Conservation (phyloP, 1,140 invertebrate species). For the Drosophila saltans region DNA sequence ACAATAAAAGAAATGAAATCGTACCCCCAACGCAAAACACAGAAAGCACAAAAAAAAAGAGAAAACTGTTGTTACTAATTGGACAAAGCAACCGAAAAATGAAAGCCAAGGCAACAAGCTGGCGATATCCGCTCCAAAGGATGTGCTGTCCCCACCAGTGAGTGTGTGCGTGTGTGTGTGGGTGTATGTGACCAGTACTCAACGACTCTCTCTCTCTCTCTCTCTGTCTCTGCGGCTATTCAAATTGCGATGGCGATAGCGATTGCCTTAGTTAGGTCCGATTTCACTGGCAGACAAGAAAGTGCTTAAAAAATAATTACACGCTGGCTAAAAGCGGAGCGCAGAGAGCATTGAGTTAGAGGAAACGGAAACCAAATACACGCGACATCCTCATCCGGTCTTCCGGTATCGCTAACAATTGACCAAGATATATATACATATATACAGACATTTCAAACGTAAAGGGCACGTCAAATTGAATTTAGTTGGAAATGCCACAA, state of each 20-base stretch:
- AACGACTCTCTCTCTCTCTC: slow-evolving; percentile 9
- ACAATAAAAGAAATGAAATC: slow-evolving; percentile 82
- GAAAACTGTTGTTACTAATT: slow-evolving; percentile 75
- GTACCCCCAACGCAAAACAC: slow-evolving; percentile 51
- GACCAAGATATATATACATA: slow-evolving; percentile 30
- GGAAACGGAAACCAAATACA: slow-evolving; percentile 73
- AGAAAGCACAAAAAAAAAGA: background rate
- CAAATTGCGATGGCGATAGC: slow-evolving; percentile 58
- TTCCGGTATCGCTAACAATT: slow-evolving; percentile 48
- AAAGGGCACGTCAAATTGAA: slow-evolving; percentile 67
- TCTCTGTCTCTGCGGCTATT: slow-evolving; percentile 43
- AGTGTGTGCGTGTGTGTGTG: slow-evolving; percentile 9
- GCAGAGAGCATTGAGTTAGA: slow-evolving; percentile 1
- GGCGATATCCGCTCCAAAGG: slow-evolving; percentile 53
- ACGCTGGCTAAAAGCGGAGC: slow-evolving; percentile 70
- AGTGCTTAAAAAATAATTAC: slow-evolving; percentile 81
- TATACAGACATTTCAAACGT: background rate
- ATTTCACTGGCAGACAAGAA: slow-evolving; percentile 75
- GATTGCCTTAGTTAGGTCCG: slow-evolving; percentile 77
- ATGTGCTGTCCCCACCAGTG: slow-evolving; percentile 15
- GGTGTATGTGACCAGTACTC: slow-evolving; percentile 1
- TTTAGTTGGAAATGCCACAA: slow-evolving; percentile 77
- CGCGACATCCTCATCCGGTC: slow-evolving; percentile 67
- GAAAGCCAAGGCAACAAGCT: slow-evolving; percentile 57
- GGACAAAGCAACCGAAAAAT: slow-evolving; percentile 77